These are phyloP conservation scores for Volucella bombylans DNA, from an alignment of 2,888 invertebrate species.

Conservation along the genomic window DNA sequence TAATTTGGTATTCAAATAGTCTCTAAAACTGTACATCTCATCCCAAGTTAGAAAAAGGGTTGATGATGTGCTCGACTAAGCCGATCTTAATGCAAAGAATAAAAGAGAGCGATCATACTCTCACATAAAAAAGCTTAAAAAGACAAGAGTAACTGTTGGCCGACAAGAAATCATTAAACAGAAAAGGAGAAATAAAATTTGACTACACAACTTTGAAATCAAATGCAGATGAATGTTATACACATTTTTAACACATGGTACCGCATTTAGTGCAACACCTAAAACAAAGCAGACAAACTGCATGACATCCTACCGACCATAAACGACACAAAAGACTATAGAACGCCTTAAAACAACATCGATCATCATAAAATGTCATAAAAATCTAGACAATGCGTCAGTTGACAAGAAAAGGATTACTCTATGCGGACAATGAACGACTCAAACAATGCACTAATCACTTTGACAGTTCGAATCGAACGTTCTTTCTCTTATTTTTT, in stretches of 20 bases:
- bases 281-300: neutral
- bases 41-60: too few species aligned
- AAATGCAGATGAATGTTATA: too few species aligned
- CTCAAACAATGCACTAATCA: conserved; percentile 46
- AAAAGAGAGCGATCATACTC: too few species aligned
- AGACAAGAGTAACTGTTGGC: too few species aligned
- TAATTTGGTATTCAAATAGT: too few species aligned
- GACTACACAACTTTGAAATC: too few species aligned
- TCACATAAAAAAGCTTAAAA: too few species aligned
- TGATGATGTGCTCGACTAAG: too few species aligned
- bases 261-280: conserved; percentile 6
- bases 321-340: conserved; percentile 33
- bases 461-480: conserved; percentile 20
- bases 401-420: conserved; percentile 53
- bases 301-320: conserved; percentile 2
- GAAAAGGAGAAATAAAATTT: too few species aligned
- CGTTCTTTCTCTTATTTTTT: neutral
- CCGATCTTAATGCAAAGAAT: too few species aligned
- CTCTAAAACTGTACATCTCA: too few species aligned
- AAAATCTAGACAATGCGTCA: conserved; percentile 38
- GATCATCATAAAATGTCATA: conserved; percentile 51
- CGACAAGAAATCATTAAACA: too few species aligned
- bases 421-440: neutral
- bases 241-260: neutral
- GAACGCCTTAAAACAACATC: conserved; percentile 44